Evolutionary conservation across 2,797 vertebrate species (phyloP), one percentile per base, ranked within the genome.

Genomic region (Karalla daura): DNA sequence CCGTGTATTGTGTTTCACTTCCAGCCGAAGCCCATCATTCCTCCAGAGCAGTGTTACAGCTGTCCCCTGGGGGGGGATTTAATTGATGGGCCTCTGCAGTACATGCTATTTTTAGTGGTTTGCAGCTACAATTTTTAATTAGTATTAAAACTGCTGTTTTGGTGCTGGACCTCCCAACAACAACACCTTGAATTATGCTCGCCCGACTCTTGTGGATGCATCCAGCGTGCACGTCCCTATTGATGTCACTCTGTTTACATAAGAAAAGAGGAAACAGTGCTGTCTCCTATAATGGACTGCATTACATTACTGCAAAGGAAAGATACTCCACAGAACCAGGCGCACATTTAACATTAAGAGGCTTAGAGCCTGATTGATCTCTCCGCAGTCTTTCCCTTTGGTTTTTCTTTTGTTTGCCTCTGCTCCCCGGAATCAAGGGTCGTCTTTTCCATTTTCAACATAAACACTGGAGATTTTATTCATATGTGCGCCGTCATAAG

Each of bases 61-160:
- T 15, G 71, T 86, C 84, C 81, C 89, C 79, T 11, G 53, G 35
- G 85, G 80, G 45, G 41, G 77, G 59, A 44, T 77, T 78, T 84
- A 87, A 88, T 84, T 85, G 81, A 84, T 72, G 73, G 72, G 65
- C 77, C 74, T 84, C 74, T 66, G 77, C 80, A 70, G 84, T 64
- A 58, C 55, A 20, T 33, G 43, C 80, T 91, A 91, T 93, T 91
- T 92, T 91, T 90, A 88, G 80, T 74, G 60, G 62, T 86, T 84
- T 82, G 77, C 81, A 80, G 82, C 83, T 79, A 73, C 70, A 69
- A 44, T 80, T 90, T 90, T 89, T 86, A 91, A 90, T 93, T 90
- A 87, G 85, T 55, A 84, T 83, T 63, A 73, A 78, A 89, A 86
- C 66, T 65, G 78, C 60, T 88, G 81, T 80, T 82, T 79, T 79